These are phyloP conservation scores for Coenobita brevimanus DNA, from an alignment of 1,140 invertebrate genomes.

Conservation along the genomic window DNA sequence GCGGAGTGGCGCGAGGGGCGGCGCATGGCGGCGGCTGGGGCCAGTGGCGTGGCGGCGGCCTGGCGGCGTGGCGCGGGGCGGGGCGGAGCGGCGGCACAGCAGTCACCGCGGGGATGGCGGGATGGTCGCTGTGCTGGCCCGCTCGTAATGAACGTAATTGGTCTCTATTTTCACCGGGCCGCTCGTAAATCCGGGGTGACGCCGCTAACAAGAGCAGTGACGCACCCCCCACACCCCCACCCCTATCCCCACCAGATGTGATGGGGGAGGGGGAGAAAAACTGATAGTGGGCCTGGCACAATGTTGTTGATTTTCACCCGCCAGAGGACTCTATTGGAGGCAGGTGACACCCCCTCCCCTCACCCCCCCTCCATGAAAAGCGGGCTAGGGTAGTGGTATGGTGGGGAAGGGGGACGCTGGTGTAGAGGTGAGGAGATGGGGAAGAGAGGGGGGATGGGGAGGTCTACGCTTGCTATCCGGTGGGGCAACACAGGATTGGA, in stretches of 20 bases:
- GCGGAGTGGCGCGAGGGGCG: slow-evolving; percentile 1
- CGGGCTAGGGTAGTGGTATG: too few species aligned
- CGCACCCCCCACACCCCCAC: slow-evolving; percentile 6
- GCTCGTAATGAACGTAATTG: slow-evolving; percentile 61
- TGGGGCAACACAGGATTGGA: too few species aligned
- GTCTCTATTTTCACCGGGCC: slow-evolving; percentile 57
- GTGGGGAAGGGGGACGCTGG: too few species aligned
- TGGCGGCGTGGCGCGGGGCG: slow-evolving; percentile 26
- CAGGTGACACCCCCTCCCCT: not conserved
- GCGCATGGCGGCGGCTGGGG: not conserved
- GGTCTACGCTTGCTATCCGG: too few species aligned
- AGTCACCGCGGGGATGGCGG: slow-evolving; percentile 56
- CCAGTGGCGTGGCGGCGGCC: not conserved
- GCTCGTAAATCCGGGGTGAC: slow-evolving; percentile 56
- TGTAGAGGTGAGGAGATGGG: too few species aligned
- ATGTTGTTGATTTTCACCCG: slow-evolving; percentile 33
- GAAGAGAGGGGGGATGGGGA: too few species aligned
- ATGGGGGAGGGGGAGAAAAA: slow-evolving; percentile 34
- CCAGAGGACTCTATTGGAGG: slow-evolving; percentile 43
- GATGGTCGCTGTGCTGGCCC: slow-evolving; percentile 47
- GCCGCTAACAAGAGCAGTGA: slow-evolving; percentile 56
- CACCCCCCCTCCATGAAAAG: too few species aligned
- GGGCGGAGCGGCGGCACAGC: slow-evolving; percentile 23
- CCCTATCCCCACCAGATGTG: slow-evolving; percentile 13
- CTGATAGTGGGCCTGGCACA: slow-evolving; percentile 34